Base-by-base conservation (phyloP, 1,140 invertebrate species). In the Heliconius eleuchia region DNA sequence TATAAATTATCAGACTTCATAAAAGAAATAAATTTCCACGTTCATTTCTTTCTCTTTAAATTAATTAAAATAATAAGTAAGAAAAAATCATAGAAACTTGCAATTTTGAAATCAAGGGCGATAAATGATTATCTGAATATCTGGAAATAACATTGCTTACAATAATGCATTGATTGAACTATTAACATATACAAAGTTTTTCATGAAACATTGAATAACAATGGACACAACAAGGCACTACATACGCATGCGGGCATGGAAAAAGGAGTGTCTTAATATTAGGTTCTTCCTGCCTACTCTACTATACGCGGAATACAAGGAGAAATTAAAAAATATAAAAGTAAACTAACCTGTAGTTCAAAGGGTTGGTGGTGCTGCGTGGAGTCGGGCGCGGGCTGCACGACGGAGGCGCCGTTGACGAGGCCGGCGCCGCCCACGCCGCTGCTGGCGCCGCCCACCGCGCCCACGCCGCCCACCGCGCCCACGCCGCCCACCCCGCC, bases 351-450 rank as follows among this genome's bases (percentile, higher is more conserved):
- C 92, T 94, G 92, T 39, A 94, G 89, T 76, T 94, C 91, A 85
- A 94, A 92, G 73, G 92, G 88, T 80, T 92, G 91, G 82, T 94
- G 92, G 78, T 92, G 92, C 80, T 89, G 91, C 76, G 87, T 70
- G 18, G 88, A 82, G 87, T 94, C 92, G n/a, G 90, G 90, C 78
- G 90, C 86, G 30, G 88, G 81, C 82, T 80, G 88, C 82, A 89
- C 89, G 55, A 88, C 89, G 78, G 87, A 83, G 72, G 85, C 90
- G 76, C 91, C 91, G 86, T 93, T 93, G 81, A 93, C 90, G 80
- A 93, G 89, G 66, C 82, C 86, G 71, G 81, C 88, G 78, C 84
- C 88, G 76, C 83, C 89, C 75, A 81, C 88, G 77, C 83, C 87
- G 71, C 81, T 84, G 83, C 82, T 82, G 73, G 79, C 86, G 72